These are phyloP conservation scores for Epizoanthus stellaris DNA, from an alignment of 92 coral and sea anemone species.

Conservation along the genomic window DNA sequence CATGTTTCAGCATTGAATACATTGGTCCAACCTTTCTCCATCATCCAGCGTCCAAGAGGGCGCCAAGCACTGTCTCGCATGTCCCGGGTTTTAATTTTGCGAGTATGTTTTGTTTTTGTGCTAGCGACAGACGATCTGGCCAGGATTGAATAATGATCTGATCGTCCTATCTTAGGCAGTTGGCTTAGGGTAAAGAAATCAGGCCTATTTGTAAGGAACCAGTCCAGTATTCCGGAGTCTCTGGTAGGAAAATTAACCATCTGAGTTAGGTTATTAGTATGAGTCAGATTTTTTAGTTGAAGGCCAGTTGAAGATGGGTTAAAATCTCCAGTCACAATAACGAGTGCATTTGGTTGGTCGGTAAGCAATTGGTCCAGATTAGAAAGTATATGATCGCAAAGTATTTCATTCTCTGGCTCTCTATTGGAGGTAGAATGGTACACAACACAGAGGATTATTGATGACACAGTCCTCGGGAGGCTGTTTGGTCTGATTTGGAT, in stretches of 20 bases:
- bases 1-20: constrained; percentile 27
- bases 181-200: constrained; percentile 17
- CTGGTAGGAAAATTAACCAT: constrained; percentile 24
- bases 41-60: constrained; percentile 48
- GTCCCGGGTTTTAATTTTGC: constrained; percentile 38
- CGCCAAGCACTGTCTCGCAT: constrained; percentile 56
- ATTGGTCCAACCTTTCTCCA: constrained; percentile 33
- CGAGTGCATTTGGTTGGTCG: constrained; percentile 33
- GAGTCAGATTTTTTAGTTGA: constrained; percentile 36
- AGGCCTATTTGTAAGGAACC: constrained; percentile 19
- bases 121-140: constrained; percentile 23
- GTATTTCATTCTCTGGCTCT: constrained; percentile 12
- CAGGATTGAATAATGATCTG: constrained; percentile 41
- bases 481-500: constrained; percentile 24
- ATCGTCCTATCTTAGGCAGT: constrained; percentile 34
- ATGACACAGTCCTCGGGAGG: constrained; percentile 15
- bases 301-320: constrained; percentile 46
- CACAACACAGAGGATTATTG: constrained; percentile 3
- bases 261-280: constrained; percentile 42
- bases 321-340: constrained; percentile 57
- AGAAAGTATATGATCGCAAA: not conserved
- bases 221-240: constrained; percentile 32
- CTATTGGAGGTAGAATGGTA: constrained; percentile 19
- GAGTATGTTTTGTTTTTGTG: not conserved
- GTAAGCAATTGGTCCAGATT: no score